phyloP scores from a whole-genome alignment of 1,140 invertebrate species.

The Lepidotrigona ventralis region DNA sequence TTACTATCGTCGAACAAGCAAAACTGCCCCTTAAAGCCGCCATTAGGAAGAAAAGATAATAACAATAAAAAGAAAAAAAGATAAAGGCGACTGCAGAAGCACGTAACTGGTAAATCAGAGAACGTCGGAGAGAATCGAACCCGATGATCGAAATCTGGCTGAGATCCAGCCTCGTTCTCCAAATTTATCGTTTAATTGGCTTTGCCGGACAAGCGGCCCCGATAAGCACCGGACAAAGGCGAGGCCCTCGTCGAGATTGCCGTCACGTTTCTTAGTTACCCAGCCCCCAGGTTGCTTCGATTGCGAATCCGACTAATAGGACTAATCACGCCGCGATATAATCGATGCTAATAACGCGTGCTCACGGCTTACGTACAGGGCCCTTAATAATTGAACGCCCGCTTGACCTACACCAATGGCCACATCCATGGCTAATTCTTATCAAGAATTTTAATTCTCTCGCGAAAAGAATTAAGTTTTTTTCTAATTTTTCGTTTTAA shows the following conservation, averaged over 20 bases:
- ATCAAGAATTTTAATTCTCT: too few species aligned
- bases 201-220: conserved; percentile 50
- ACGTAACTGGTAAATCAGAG: not conserved
- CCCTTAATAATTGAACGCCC: not conserved
- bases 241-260: conserved; percentile 53
- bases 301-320: conserved; percentile 41
- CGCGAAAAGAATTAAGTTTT: too few species aligned
- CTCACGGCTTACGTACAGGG: not conserved
- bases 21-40: not conserved
- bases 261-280: conserved; percentile 55
- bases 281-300: not conserved
- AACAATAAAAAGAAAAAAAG: not conserved
- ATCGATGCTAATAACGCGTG: conserved; percentile 45
- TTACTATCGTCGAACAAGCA: not conserved
- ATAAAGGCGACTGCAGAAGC: not conserved
- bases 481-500: too few species aligned
- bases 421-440: not conserved
- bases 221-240: conserved; percentile 57
- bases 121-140: not conserved
- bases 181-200: conserved; percentile 65
- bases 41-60: not conserved
- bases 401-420: not conserved
- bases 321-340: conserved; percentile 36
- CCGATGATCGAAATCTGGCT: conserved; percentile 45
- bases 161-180: conserved; percentile 45